Evolutionary conservation across 2,888 invertebrate genomes (phyloP).

Genomic region (Gibbula magus): DNA sequence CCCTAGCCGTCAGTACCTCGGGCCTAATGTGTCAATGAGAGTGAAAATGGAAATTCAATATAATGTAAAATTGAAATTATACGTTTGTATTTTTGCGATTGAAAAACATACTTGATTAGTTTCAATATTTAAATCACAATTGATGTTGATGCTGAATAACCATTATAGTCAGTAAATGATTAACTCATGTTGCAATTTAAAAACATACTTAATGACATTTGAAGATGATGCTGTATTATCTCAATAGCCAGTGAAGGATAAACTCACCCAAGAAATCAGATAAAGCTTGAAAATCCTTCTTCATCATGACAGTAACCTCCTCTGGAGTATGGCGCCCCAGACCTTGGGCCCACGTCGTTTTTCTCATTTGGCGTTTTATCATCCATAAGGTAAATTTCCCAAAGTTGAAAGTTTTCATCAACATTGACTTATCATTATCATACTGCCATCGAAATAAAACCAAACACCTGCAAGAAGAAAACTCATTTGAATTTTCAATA

Average conservation of each 20-base stretch:
- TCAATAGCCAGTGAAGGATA: background rate
- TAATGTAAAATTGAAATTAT: no score
- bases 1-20: no score
- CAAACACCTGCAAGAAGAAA: background rate
- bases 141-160: no score
- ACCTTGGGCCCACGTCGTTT: background rate
- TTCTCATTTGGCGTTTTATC: background rate
- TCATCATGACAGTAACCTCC: background rate
- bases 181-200: no score
- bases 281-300: background rate
- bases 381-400: background rate
- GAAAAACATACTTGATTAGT: no score
- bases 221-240: background rate
- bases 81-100: no score
- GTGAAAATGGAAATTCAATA: no score
- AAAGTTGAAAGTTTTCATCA: background rate
- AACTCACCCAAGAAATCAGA: slow-evolving; percentile 10
- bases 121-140: no score
- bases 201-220: no score
- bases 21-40: no score
- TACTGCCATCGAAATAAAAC: background rate
- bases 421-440: background rate
- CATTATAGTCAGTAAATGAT: no score
- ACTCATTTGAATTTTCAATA: background rate
- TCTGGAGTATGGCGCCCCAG: background rate